These are phyloP conservation scores for Panurus biarmicus DNA, from an alignment of 2,113 vertebrate genomes.

Conservation along the genomic window DNA sequence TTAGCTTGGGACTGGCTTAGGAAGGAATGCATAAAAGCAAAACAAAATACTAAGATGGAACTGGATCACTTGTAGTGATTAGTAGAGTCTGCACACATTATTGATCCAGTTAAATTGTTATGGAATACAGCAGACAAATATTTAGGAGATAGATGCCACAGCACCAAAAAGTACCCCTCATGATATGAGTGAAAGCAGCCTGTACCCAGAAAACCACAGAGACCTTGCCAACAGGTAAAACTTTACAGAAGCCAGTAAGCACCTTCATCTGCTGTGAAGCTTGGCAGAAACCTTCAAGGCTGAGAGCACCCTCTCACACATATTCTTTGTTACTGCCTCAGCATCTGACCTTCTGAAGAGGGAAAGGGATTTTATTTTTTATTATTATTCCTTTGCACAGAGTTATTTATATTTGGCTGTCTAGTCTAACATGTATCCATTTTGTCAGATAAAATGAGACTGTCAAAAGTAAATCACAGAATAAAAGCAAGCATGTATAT, in stretches of 20 bases:
- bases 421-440: neutral
- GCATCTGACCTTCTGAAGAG: neutral
- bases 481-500: neutral
- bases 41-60: neutral
- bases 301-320: neutral
- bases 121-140: neutral
- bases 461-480: neutral
- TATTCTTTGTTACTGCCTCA: neutral
- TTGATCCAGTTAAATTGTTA: neutral
- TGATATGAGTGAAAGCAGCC: accelerated
- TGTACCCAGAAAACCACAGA: accelerated
- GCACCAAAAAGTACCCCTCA: neutral
- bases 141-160: neutral
- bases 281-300: neutral
- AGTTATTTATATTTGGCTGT: neutral
- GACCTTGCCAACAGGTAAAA: neutral
- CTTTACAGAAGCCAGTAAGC: neutral
- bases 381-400: neutral
- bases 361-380: neutral
- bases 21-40: neutral
- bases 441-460: neutral
- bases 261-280: neutral
- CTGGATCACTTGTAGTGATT: neutral
- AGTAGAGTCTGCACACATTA: neutral
- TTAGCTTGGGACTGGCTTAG: neutral